Base-by-base conservation (phyloP, 2,797 vertebrate genomes). In the Gymnothorax javanicus region DNA sequence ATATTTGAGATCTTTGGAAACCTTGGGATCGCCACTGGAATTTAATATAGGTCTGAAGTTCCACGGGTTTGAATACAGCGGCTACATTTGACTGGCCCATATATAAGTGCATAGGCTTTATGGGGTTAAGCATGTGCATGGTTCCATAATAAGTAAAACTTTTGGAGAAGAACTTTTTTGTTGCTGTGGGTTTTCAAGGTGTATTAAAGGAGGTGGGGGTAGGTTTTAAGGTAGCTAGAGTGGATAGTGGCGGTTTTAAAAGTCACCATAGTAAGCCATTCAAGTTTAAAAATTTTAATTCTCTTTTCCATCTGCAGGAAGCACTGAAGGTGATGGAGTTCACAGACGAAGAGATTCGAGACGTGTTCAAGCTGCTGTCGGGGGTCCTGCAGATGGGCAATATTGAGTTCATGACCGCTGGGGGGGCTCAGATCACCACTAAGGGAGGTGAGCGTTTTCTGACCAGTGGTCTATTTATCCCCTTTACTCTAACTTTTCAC, bases 401-500 rank as follows among this genome's bases (percentile, higher is more conserved):
- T 0, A 93, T 98, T 73, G 97, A 98, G 87, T 98, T 98, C 92
- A 98, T 98, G 97, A 98, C 97, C 1, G 97, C 97, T 2, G 97
- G 97, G 0, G 97, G 97, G 56, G 97, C 97, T 85, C 97, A 98
- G 90, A 92, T 98, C 90, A 97, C 97, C 60, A 97, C 96, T 0
- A 98, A 97, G 95, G 96, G 94, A 9, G 97, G 97, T 97, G 92
- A 79, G 92, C 84, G n/a, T 7, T 43, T 64, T 20, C 9, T n/a
- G 59, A 23, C 33, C 52, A 57, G 69, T 25, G 56, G 11, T 27
- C 13, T 23, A 64, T 43, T 43, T 84, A 20, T 57, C 54, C 13
- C n/a, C 5, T 25, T 23, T 1, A 43, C 33, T 43, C 33, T 43
- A 43, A 43, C 33, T 43, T 43, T 43, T 43, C 33, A 43, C 2